Conservation (phyloP, 2,888 invertebrate species). For the Melanostoma mellinum region DNA sequence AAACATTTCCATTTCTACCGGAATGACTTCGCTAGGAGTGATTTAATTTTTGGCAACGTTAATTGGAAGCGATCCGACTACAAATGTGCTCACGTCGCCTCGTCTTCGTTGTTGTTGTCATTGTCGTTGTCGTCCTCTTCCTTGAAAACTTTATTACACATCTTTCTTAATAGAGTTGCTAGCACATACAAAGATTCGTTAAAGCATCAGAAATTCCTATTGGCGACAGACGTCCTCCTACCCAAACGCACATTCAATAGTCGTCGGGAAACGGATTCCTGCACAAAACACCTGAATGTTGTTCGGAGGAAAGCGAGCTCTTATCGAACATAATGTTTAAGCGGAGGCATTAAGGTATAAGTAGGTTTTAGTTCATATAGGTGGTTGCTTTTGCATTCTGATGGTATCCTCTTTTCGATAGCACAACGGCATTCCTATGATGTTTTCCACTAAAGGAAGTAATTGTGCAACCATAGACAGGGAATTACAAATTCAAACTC, state of each 20-base stretch:
- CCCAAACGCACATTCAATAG: conserved; percentile 7
- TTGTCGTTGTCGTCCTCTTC: background rate
- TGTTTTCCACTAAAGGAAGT: conserved; percentile 50
- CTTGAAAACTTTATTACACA: conserved; percentile 39
- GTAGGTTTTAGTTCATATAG: background rate
- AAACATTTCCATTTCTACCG: conserved; percentile 48
- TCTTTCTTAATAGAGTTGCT: conserved; percentile 6
- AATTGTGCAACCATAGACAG: conserved; percentile 63
- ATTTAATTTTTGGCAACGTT: conserved; percentile 67
- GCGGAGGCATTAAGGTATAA: background rate
- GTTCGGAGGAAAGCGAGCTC: conserved; percentile 8
- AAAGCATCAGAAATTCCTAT: conserved; percentile 46
- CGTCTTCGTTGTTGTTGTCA: background rate
- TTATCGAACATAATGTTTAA: conserved; percentile 35
- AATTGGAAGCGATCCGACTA: conserved; percentile 49
- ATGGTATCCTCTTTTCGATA: conserved; percentile 17
- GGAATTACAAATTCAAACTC: conserved; percentile 64
- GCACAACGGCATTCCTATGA: conserved; percentile 6
- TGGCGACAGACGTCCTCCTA: conserved; percentile 37
- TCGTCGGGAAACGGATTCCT: conserved; percentile 9
- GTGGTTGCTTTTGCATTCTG: conserved; percentile 1
- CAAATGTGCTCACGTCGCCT: conserved; percentile 23
- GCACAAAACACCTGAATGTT: conserved; percentile 28
- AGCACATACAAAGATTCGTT: conserved; percentile 28
- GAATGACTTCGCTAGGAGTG: conserved; percentile 49